These are phyloP conservation scores for Botrylloides violaceus DNA, from an alignment of 23 tunicate genomes.

Conservation along the genomic window DNA sequence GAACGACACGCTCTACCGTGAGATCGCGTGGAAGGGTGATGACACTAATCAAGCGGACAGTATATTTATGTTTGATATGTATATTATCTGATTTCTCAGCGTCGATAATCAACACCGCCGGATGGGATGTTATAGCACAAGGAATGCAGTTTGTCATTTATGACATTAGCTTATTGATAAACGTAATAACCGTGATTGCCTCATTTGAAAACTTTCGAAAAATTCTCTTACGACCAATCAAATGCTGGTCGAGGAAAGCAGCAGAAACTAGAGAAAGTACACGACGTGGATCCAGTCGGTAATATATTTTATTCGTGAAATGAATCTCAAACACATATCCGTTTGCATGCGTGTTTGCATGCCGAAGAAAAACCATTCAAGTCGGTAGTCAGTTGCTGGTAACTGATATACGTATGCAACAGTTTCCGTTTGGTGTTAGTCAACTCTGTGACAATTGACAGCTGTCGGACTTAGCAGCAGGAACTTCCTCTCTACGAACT, in stretches of 20 bases:
- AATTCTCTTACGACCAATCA: not conserved
- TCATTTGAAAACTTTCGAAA: not conserved
- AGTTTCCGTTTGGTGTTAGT: too few relatives aligned
- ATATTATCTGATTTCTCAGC: slow-evolving; percentile 1
- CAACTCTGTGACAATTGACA: too few relatives aligned
- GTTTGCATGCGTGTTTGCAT: too few relatives aligned
- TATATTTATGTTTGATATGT: not conserved
- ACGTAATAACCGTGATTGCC: slow-evolving; percentile 15
- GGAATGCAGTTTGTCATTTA: slow-evolving; percentile 1
- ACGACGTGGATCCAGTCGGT: too few relatives aligned
- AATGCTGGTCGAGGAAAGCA: not conserved
- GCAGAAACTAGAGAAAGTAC: too few relatives aligned
- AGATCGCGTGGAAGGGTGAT: not conserved
- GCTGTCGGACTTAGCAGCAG: too few relatives aligned
- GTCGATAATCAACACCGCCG: not conserved
- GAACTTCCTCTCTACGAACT: too few relatives aligned
- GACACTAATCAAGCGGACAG: not conserved
- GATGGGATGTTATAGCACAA: not conserved
- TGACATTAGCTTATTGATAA: slow-evolving; percentile 2
- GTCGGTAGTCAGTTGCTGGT: too few relatives aligned
- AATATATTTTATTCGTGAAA: too few relatives aligned
- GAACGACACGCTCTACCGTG: not conserved
- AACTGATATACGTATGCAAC: too few relatives aligned
- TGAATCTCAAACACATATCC: too few relatives aligned
- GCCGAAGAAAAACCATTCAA: too few relatives aligned